Evolutionary conservation across 2,888 invertebrate species (phyloP).

Genomic region (Fissipunctia ypsillon): DNA sequence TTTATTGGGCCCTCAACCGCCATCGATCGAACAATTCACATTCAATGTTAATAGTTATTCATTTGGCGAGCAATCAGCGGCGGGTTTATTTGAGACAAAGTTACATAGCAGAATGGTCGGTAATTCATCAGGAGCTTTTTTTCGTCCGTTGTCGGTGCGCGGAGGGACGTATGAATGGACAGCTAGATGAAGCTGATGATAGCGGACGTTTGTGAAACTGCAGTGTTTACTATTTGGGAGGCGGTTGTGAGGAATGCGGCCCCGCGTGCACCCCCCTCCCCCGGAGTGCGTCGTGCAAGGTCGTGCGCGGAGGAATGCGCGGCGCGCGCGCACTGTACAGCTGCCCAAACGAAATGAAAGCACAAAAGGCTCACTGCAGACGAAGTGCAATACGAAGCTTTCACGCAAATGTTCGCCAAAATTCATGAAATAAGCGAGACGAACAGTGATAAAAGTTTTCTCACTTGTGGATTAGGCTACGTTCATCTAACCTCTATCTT

Average conservation of each 20-base stretch:
- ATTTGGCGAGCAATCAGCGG: conserved; percentile 63
- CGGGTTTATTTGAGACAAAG: conserved; percentile 57
- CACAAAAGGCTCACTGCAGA: conserved; percentile 36
- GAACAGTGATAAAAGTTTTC: too few species aligned
- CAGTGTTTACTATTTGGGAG: conserved; percentile 68
- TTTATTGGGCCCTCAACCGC: conserved; percentile 67
- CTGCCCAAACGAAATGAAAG: conserved; percentile 19
- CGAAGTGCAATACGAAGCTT: not conserved
- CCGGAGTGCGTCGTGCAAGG: conserved; percentile 71
- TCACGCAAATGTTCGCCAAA: not conserved
- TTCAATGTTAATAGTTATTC: conserved; percentile 70
- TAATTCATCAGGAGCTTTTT: conserved; percentile 73
- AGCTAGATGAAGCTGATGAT: conserved; percentile 68
- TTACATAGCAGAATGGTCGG: conserved; percentile 68
- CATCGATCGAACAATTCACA: conserved; percentile 68
- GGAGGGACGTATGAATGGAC: conserved; percentile 77
- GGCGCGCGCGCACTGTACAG: conserved; percentile 61
- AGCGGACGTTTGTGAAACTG: conserved; percentile 66
- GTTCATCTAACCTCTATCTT: not conserved
- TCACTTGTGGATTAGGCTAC: not conserved
- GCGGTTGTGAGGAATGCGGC: conserved; percentile 71
- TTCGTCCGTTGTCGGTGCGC: conserved; percentile 63
- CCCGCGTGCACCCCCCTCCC: conserved; percentile 28
- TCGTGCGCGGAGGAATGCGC: conserved; percentile 75
- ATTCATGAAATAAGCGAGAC: conserved; percentile 5